A percentile compares a stretch with the other conserved stretches of the same genome.
phyloP scores from a whole-genome alignment of 1,140 invertebrate genomes.

The Coenobita brevimanus region DNA sequence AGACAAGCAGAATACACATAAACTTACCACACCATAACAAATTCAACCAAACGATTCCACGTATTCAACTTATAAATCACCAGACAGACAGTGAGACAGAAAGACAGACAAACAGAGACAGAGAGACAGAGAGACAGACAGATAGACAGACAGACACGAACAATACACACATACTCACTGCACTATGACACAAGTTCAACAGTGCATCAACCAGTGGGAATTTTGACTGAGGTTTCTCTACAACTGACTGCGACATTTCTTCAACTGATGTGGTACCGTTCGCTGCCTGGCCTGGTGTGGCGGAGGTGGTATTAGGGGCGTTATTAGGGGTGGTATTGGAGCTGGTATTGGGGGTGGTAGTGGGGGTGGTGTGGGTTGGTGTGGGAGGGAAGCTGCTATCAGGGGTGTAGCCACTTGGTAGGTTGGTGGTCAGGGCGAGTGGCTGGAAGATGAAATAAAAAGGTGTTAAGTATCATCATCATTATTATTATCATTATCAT shows the following conservation, averaged over 20 bases:
- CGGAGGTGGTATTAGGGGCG: background rate
- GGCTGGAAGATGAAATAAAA: conserved; percentile 23
- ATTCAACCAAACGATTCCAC: too few relatives aligned
- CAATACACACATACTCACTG: too few relatives aligned
- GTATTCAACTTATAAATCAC: too few relatives aligned
- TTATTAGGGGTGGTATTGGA: background rate
- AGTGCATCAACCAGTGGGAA: conserved; percentile 67
- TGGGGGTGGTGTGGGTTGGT: conserved; percentile 21
- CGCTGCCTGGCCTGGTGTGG: background rate
- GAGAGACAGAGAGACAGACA: too few relatives aligned
- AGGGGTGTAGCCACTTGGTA: conserved; percentile 30
- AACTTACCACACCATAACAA: too few relatives aligned
- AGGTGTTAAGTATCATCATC: background rate
- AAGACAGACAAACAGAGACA: too few relatives aligned
- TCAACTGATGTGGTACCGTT: too few relatives aligned
- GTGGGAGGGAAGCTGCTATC: conserved; percentile 52
- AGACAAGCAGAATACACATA: too few relatives aligned
- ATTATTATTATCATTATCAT: too few relatives aligned
- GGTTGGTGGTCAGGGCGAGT: conserved; percentile 39
- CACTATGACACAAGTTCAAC: conserved; percentile 67
- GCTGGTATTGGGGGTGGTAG: background rate
- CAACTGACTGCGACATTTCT: background rate
- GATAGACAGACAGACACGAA: too few relatives aligned
- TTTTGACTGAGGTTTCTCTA: conserved; percentile 49
- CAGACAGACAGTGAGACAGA: too few relatives aligned